Percentiles rank a stretch among this genome's conserved stretches.
Conservation (phyloP, 2,888 invertebrate species). For the Metopia argyrocephala region DNA sequence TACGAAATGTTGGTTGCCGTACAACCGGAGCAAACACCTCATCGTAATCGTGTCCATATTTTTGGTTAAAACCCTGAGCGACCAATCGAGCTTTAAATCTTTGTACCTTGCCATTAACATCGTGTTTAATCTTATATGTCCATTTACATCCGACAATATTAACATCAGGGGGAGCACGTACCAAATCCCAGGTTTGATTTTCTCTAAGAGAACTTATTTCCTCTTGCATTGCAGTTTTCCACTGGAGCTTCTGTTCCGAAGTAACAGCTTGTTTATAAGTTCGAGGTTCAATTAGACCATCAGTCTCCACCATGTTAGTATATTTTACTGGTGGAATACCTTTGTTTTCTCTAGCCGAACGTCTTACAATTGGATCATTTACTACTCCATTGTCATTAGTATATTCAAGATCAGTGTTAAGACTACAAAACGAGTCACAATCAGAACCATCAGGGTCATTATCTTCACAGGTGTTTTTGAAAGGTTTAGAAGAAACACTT, state of each 20-base stretch:
- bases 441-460: conserved; percentile 57
- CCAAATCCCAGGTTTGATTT: conserved; percentile 47
- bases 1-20: conserved; percentile 54
- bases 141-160: conserved; percentile 22
- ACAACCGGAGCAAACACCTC: too few relatives aligned
- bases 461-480: too few relatives aligned
- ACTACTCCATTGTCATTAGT: too few relatives aligned
- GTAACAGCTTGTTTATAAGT: conserved; percentile 22
- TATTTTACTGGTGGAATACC: conserved; percentile 8
- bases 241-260: conserved; percentile 7
- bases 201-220: too few relatives aligned
- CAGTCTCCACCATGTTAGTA: too few relatives aligned
- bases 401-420: too few relatives aligned
- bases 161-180: neutral
- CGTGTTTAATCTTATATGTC: conserved; percentile 42
- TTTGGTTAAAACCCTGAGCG: too few relatives aligned
- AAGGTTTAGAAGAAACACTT: too few relatives aligned
- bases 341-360: conserved; percentile 36
- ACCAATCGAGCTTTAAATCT: too few relatives aligned
- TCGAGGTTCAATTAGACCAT: neutral
- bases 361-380: conserved; percentile 38
- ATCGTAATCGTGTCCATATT: too few relatives aligned
- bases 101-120: conserved; percentile 50
- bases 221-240: conserved; percentile 44
- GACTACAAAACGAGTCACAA: conserved; percentile 61